phyloP scores from a whole-genome alignment of 2,113 vertebrate genomes.

The Ancistrus triradiatus region DNA sequence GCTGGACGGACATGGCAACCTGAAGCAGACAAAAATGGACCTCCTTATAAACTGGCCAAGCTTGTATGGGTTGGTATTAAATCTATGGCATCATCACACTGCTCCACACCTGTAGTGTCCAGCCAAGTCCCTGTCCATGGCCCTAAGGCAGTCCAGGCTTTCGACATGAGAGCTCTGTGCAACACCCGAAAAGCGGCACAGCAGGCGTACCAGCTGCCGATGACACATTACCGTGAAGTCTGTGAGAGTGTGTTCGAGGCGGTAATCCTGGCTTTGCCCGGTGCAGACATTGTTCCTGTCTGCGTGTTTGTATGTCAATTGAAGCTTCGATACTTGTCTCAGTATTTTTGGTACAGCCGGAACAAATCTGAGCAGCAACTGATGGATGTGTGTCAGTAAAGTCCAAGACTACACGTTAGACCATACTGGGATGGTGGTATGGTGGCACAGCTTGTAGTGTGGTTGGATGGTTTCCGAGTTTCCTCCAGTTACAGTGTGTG shows the following conservation, averaged over 20 bases:
- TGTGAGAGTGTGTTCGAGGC: constrained; percentile 11
- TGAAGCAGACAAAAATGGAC: background rate
- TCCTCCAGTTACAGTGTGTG: too few relatives aligned
- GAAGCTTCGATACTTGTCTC: too few relatives aligned
- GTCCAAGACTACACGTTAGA: too few relatives aligned
- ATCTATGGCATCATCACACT: background rate
- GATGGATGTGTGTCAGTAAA: too few relatives aligned
- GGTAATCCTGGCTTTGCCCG: background rate
- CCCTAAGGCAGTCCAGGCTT: constrained; percentile 32
- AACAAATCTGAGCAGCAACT: too few relatives aligned
- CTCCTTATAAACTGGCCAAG: too few relatives aligned
- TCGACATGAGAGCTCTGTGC: background rate
- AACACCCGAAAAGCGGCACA: constrained; percentile 19
- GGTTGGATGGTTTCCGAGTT: too few relatives aligned
- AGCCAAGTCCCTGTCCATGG: constrained; percentile 43
- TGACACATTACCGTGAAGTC: constrained; percentile 13
- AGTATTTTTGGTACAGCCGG: too few relatives aligned
- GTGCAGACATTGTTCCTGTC: too few relatives aligned
- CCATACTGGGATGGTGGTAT: too few relatives aligned
- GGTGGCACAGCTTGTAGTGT: too few relatives aligned
- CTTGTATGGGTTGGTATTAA: too few relatives aligned
- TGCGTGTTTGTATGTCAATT: background rate
- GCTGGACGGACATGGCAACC: constrained; percentile 1
- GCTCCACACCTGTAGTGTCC: constrained; percentile 2
- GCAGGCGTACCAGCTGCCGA: background rate